A percentile compares a stretch with the other conserved stretches of the same genome.
These are phyloP conservation scores for Plestiodon gilberti DNA, from an alignment of 2,113 vertebrate genomes.

Conservation along the genomic window DNA sequence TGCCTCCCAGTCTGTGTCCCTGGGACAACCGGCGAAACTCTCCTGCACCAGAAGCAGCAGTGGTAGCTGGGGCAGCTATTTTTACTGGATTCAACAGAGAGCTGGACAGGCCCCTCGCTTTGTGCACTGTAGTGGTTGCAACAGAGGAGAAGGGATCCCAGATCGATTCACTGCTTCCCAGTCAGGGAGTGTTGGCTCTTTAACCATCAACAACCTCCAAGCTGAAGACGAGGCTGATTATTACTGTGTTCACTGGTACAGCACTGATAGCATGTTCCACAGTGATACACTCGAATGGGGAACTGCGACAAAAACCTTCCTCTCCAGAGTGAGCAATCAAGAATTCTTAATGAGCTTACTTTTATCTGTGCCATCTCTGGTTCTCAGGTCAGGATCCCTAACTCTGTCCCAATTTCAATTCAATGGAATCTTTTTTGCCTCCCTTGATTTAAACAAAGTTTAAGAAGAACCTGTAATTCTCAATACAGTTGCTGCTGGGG, in stretches of 20 bases:
- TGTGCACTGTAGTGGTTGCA: neutral
- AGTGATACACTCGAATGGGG: neutral
- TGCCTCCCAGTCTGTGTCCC: neutral
- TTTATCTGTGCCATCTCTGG: no score
- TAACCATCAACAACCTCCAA: neutral
- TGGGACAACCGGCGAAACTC: neutral
- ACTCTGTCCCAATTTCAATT: no score
- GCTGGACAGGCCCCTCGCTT: neutral
- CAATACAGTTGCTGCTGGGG: no score
- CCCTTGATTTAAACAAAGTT: no score
- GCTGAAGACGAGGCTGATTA: neutral
- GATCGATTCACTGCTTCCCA: neutral
- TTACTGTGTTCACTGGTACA: neutral
- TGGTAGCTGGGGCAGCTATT: neutral
- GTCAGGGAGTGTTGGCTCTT: neutral
- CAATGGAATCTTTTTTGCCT: no score
- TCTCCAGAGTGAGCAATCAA: neutral
- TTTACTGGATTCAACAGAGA: slow-evolving; percentile 25
- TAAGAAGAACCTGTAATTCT: no score
- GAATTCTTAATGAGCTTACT: no score
- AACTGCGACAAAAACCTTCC: neutral
- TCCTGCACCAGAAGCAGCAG: slow-evolving; percentile 9
- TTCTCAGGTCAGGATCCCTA: no score
- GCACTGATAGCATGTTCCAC: neutral
- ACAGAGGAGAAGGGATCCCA: neutral